Conservation (phyloP, 2,888 invertebrate genomes). For the Omphaloscelis lunosa region DNA sequence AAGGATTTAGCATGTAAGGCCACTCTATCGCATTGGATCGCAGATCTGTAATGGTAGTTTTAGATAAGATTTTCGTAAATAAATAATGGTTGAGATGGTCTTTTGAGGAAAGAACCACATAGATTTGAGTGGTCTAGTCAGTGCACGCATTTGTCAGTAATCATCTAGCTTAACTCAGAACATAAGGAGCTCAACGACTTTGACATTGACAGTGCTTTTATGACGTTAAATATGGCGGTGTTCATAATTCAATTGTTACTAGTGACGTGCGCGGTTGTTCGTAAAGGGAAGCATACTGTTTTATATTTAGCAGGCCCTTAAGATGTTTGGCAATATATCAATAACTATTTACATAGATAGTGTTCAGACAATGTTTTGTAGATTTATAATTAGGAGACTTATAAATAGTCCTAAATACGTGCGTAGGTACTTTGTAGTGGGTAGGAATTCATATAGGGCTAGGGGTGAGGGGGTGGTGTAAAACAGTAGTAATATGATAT, state of each 20-base stretch:
- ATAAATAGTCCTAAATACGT: conserved; percentile 32
- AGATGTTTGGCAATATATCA: conserved; percentile 53
- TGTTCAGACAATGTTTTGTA: conserved; percentile 34
- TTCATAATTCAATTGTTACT: neutral
- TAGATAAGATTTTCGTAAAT: no score
- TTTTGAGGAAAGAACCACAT: no score
- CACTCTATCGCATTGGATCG: no score
- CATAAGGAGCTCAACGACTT: no score
- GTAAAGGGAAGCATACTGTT: conserved; percentile 8
- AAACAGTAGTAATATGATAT: neutral
- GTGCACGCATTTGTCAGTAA: no score
- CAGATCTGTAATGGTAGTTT: no score
- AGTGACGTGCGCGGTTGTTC: neutral
- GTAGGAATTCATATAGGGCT: neutral
- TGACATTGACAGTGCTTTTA: no score
- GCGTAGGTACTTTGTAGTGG: conserved; percentile 11
- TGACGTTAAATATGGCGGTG: no score
- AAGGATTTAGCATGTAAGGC: no score
- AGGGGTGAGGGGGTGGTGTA: neutral
- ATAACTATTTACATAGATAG: conserved; percentile 49
- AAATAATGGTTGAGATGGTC: no score
- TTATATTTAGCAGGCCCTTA: conserved; percentile 31
- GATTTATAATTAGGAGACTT: conserved; percentile 36
- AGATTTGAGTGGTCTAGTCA: no score
- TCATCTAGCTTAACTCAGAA: no score